Percentiles rank a stretch among this genome's conserved stretches.
These are phyloP conservation scores for Bradypus variegatus DNA, from an alignment of 2,797 vertebrate species.

Conservation along the genomic window DNA sequence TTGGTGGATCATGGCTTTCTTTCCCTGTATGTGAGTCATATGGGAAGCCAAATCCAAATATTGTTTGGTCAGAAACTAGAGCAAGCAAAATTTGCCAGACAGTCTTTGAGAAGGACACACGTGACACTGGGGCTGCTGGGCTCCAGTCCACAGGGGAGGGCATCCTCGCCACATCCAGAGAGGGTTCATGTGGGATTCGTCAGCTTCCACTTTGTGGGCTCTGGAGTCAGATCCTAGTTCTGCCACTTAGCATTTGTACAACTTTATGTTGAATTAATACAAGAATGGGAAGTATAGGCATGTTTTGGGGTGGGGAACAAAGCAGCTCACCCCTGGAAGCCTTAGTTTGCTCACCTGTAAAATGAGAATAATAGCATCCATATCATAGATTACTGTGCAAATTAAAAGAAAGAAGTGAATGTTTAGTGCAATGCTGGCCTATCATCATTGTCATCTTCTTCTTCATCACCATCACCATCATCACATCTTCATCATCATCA, in stretches of 20 bases:
- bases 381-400: not conserved
- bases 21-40: not conserved
- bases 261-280: not conserved
- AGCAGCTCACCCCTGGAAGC: not conserved
- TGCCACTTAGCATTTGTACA: not conserved
- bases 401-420: not conserved
- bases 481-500: no score
- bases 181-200: not conserved
- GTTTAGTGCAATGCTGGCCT: not conserved
- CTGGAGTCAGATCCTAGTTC: not conserved
- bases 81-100: constrained; percentile 27
- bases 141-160: not conserved
- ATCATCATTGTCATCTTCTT: not conserved
- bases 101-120: not conserved
- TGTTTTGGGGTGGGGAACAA: not conserved
- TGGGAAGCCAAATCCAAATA: not conserved
- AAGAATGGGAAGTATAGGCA: no score
- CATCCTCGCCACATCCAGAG: not conserved
- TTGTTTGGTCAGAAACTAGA: constrained; percentile 25
- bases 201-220: not conserved
- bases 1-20: not conserved
- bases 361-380: not conserved
- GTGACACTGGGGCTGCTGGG: not conserved
- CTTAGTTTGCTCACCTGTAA: not conserved
- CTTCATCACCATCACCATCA: no score